Base-by-base conservation (phyloP, 2,888 invertebrate genomes). In the Argyresthia goedartella region DNA sequence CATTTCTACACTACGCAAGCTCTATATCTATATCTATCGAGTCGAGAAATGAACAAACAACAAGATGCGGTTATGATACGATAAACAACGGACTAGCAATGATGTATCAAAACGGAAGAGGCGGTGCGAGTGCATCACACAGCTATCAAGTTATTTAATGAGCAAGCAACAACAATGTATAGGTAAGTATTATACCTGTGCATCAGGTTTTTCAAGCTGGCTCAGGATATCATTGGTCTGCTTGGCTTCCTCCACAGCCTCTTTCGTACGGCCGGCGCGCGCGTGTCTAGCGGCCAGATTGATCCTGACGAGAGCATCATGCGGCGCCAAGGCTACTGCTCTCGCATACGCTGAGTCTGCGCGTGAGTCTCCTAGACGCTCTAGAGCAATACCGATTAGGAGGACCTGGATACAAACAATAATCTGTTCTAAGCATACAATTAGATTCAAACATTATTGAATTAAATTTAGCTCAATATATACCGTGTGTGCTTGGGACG, bases 231-330 rank as follows among this genome's bases (percentile, higher is more conserved):
- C n/a, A 34, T n/a, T 36, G 8, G 14, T 14, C 35, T 15, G 14
- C 8, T 8, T 13, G 13, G 36, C 36, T 15, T 48, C 48, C 8
- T 48, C 48, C 1, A 65, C 57, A 0, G 85, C 76, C 7, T 74
- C 66, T 0, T 35, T 34, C 1, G 76, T 51, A 4, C 79, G 60
- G 0, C 76, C 82, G 0, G 66, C 67, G 0, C 85, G 59, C 0
- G 76, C 82, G 53, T 76, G 76, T 16, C 82, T 59, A 0, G 69
- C 85, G 0, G 84, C 82, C 46, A 76, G 42, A 60, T 85, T 84
- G 2, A 85, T 57, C 1, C 79, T 60, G n/a, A 82, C 60, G 4
- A 84, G 69, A 0, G 81, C 65, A 42, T 81, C 77, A 2, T 68
- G 64, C 0, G 76, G 68, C 1, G 74, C 72, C n/a, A 85, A 55